phyloP scores from a whole-genome alignment of 2,888 invertebrate genomes.

The Leptinotarsa tumamoca region DNA sequence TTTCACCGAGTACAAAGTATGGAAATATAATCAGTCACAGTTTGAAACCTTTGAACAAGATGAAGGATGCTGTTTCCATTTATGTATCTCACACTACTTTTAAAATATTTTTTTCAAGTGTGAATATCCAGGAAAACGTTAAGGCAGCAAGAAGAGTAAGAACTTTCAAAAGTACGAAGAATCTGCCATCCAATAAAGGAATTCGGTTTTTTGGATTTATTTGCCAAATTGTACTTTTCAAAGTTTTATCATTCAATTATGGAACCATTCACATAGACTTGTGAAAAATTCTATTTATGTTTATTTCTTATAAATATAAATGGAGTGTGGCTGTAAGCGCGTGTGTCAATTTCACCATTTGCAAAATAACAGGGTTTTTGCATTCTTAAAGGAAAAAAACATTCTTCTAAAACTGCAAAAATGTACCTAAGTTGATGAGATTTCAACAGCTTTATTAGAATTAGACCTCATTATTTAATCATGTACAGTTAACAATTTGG shows the following conservation, averaged over 20 bases:
- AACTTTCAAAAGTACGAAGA: slow-evolving; percentile 60
- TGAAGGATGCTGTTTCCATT: neutral
- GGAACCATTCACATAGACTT: slow-evolving; percentile 52
- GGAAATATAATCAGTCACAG: neutral
- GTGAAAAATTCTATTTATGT: slow-evolving; percentile 57
- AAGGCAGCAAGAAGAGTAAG: slow-evolving; percentile 28
- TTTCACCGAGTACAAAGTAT: slow-evolving; percentile 31
- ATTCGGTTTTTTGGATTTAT: slow-evolving; percentile 41
- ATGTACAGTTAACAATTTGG: slow-evolving; percentile 4
- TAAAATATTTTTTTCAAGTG: slow-evolving; percentile 20
- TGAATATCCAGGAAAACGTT: slow-evolving; percentile 42
- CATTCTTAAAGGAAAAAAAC: neutral
- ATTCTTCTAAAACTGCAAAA: neutral
- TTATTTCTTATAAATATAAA: slow-evolving; percentile 53
- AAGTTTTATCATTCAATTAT: slow-evolving; percentile 54
- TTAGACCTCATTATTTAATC: slow-evolving; percentile 19
- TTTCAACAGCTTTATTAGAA: slow-evolving; percentile 17
- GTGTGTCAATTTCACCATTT: slow-evolving; percentile 47
- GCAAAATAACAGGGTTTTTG: slow-evolving; percentile 14
- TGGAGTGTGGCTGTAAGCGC: slow-evolving; percentile 55
- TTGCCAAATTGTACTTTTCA: slow-evolving; percentile 58
- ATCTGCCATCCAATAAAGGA: slow-evolving; percentile 57
- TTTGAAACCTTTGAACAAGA: neutral
- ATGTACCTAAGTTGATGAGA: slow-evolving; percentile 9
- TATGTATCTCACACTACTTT: slow-evolving; percentile 1